Evolutionary conservation across 2,888 invertebrate species (phyloP).

Genomic region (Caenorhabditis macrosperma): DNA sequence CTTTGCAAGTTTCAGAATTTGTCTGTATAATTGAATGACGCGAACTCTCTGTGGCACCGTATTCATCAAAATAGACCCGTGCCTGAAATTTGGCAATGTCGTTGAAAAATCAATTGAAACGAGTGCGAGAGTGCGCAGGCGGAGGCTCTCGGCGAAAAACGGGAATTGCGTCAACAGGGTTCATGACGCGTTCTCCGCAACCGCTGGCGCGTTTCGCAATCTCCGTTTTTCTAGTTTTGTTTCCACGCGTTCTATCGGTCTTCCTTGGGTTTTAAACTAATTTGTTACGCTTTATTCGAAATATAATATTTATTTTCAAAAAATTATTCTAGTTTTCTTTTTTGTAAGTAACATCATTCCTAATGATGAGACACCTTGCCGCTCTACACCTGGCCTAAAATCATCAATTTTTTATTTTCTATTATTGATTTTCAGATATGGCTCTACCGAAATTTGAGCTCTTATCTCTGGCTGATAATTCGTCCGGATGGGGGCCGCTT

Average conservation of each 20-base stretch:
- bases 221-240: background rate
- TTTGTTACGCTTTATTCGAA: too few relatives aligned
- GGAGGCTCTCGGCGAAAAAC: conserved; percentile 3
- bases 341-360: too few relatives aligned
- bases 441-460: conserved; percentile 61
- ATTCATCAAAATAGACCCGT: conserved; percentile 47
- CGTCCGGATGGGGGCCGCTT: conserved; percentile 67
- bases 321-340: background rate
- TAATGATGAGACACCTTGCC: too few relatives aligned
- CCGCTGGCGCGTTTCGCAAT: conserved; percentile 4
- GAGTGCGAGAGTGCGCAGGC: background rate
- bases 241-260: conserved; percentile 14
- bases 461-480: conserved; percentile 55
- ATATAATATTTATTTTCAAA: too few relatives aligned
- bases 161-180: background rate
- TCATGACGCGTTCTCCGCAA: conserved; percentile 6
- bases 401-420: background rate
- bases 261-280: background rate
- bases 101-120: conserved; percentile 18
- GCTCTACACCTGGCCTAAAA: conserved; percentile 17
- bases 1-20: conserved; percentile 57
- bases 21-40: conserved; percentile 60
- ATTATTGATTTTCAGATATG: conserved; percentile 48
- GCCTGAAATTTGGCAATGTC: conserved; percentile 6
- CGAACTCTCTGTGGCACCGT: conserved; percentile 46